Evolutionary conservation across 2,888 invertebrate species (phyloP).

Genomic region (Lithophane semibrunnea): DNA sequence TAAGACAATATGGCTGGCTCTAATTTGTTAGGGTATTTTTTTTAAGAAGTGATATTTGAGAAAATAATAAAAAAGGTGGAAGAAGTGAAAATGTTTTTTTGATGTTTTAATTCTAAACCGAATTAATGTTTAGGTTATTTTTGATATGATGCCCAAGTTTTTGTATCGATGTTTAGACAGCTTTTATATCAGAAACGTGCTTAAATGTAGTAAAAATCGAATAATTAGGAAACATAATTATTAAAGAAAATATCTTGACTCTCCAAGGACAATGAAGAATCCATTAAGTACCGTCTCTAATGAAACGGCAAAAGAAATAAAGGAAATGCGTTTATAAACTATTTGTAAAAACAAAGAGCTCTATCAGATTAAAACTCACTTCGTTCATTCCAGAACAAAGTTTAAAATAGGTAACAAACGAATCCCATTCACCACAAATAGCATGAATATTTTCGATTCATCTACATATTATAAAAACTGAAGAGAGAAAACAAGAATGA

Average conservation of each 20-base stretch:
- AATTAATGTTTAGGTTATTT: neutral
- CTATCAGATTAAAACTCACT: constrained; percentile 2
- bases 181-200: neutral
- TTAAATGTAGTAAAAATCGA: neutral
- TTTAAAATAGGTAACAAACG: constrained; percentile 14
- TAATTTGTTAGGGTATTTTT: constrained; percentile 36
- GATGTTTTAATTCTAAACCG: neutral
- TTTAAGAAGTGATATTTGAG: neutral
- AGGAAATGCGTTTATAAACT: neutral
- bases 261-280: neutral
- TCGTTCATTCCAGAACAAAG: constrained; percentile 4
- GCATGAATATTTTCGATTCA: constrained; percentile 44
- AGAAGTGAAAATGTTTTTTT: neutral
- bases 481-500: constrained; percentile 42
- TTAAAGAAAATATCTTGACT: neutral
- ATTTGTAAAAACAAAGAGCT: neutral
- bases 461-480: constrained; percentile 40
- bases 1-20: constrained; percentile 46
- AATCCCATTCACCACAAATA: constrained; percentile 31
- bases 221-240: too few relatives aligned
- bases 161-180: neutral
- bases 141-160: neutral
- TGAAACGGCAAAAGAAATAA: neutral
- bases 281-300: neutral
- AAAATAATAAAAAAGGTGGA: neutral